Conservation (phyloP, 2,888 invertebrate species). For the Rhabditoides inermis region DNA sequence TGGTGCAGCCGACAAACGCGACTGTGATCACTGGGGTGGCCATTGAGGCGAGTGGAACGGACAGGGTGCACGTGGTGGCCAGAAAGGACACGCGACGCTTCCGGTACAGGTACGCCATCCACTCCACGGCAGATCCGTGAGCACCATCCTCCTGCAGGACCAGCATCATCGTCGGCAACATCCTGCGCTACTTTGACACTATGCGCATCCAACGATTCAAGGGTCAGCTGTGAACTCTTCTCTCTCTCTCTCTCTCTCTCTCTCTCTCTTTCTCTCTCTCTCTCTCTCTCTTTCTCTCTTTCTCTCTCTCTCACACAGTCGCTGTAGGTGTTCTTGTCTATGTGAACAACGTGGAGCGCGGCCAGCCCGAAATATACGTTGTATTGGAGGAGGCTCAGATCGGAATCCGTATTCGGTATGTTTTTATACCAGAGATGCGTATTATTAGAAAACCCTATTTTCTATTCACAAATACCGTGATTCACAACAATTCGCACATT, state of each 20-base stretch:
- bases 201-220: conserved; percentile 48
- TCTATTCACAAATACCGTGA: too few relatives aligned
- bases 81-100: conserved; percentile 39
- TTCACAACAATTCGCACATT: too few relatives aligned
- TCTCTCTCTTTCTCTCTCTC: background rate
- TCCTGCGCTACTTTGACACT: conserved; percentile 49
- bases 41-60: conserved; percentile 47
- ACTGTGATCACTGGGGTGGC: conserved; percentile 50
- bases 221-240: conserved; percentile 21
- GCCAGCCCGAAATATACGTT: conserved; percentile 50
- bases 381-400: conserved; percentile 46
- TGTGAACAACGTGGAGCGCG: conserved; percentile 49
- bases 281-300: too few relatives aligned
- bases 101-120: conserved; percentile 28
- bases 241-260: background rate
- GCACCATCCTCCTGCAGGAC: too few relatives aligned
- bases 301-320: too few relatives aligned
- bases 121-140: too few relatives aligned
- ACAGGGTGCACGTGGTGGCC: conserved; percentile 25
- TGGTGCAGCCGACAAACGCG: conserved; percentile 49
- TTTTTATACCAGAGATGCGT: too few relatives aligned
- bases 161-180: conserved; percentile 47
- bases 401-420: background rate
- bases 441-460: too few relatives aligned
- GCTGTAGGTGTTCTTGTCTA: conserved; percentile 47